phyloP scores from a whole-genome alignment of 2,888 invertebrate species.

The Metacarcinus magister region DNA sequence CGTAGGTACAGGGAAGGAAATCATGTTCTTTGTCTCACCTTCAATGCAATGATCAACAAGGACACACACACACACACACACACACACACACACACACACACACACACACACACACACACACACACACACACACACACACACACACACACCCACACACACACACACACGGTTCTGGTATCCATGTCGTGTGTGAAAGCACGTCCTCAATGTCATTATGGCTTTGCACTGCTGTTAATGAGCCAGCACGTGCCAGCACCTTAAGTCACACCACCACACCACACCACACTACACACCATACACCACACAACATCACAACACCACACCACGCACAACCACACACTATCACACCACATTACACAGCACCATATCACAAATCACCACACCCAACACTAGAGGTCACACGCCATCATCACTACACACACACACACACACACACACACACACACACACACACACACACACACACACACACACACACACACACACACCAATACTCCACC shows the following conservation, averaged over 20 bases:
- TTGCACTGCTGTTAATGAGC: not conserved
- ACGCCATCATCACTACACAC: not conserved
- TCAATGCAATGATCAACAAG: too few relatives aligned
- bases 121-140: constrained; percentile 2
- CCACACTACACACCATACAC: not conserved
- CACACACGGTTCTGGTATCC: not conserved
- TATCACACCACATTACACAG: not conserved
- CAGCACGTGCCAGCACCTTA: not conserved
- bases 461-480: not conserved
- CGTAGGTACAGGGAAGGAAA: too few relatives aligned
- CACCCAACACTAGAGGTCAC: not conserved
- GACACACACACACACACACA: too few relatives aligned
- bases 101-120: not conserved
- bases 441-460: too few relatives aligned
- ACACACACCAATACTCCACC: not conserved
- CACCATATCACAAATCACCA: not conserved
- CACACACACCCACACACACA: not conserved
- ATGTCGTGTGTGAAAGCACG: not conserved
- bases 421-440: too few relatives aligned
- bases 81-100: too few relatives aligned
- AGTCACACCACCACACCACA: not conserved
- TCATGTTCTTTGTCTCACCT: too few relatives aligned
- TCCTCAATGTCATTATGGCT: not conserved
- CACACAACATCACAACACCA: not conserved
- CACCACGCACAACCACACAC: not conserved